A percentile compares a stretch with the other conserved stretches of the same genome.
Evolutionary conservation across 2,888 invertebrate species (phyloP).

Genomic region (Drosophila anceps): DNA sequence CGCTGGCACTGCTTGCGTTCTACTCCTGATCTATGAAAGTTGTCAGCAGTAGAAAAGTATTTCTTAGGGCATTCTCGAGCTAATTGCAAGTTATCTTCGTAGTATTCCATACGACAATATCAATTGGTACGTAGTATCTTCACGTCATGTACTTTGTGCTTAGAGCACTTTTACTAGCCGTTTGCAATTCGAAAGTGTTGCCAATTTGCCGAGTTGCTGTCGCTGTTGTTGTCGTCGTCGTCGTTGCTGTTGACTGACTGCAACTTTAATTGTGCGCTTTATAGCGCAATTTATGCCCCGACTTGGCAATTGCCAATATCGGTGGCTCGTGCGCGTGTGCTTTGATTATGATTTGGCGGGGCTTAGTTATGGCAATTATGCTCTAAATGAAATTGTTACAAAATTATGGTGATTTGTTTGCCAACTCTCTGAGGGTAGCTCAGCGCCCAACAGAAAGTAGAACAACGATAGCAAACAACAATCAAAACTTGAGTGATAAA

Average conservation of each 20-base stretch:
- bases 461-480: constrained; percentile 46
- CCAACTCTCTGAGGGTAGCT: too few relatives aligned
- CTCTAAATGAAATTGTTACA: constrained; percentile 74
- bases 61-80: not conserved
- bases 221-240: constrained; percentile 25
- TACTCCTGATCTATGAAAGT: too few relatives aligned
- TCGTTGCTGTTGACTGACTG: constrained; percentile 53
- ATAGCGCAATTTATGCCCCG: constrained; percentile 75
- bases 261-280: constrained; percentile 79
- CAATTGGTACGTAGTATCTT: constrained; percentile 13
- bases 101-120: not conserved
- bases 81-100: not conserved
- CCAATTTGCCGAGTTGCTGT: constrained; percentile 71
- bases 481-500: constrained; percentile 42
- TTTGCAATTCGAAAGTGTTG: constrained; percentile 77
- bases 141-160: not conserved
- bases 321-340: constrained; percentile 52
- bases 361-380: constrained; percentile 71
- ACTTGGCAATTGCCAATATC: constrained; percentile 59
- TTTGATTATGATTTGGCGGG: constrained; percentile 69
- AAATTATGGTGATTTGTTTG: constrained; percentile 63
- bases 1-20: not conserved
- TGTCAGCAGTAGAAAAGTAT: not conserved
- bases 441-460: constrained; percentile 75
- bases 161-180: constrained; percentile 57